A percentile compares a stretch with the other conserved stretches of the same genome.
Evolutionary conservation across 2,797 vertebrate species (phyloP).

Genomic region (Oreochromis mossambicus): DNA sequence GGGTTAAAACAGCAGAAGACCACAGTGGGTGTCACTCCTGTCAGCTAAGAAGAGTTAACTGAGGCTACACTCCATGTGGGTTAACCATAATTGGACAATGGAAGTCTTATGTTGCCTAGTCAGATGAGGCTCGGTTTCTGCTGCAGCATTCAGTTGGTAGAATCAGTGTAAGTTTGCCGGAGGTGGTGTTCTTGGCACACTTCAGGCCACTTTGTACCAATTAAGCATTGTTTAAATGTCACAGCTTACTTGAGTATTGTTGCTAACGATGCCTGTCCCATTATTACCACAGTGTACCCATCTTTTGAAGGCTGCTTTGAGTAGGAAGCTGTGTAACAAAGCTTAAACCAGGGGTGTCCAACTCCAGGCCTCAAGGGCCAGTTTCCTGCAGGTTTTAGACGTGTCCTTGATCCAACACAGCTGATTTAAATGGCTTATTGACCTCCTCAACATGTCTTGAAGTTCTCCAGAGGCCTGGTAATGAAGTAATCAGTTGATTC

Average conservation of each 20-base stretch:
- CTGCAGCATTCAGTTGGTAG: background rate
- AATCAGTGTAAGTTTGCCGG: background rate
- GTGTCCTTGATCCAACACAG: background rate
- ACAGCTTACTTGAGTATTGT: background rate
- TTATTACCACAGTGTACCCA: background rate
- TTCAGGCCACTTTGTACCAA: background rate
- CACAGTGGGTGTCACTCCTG: background rate
- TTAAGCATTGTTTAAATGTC: background rate
- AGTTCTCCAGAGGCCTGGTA: background rate
- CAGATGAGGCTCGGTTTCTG: background rate
- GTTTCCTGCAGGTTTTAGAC: background rate
- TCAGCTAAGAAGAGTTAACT: background rate
- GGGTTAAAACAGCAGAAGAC: background rate
- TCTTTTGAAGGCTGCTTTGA: background rate
- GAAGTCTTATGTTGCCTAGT: background rate
- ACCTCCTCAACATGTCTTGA: background rate
- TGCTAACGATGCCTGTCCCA: background rate
- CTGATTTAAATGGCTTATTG: background rate
- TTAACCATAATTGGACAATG: background rate
- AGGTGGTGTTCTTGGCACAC: background rate
- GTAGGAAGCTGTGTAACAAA: background rate
- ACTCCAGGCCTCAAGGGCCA: background rate
- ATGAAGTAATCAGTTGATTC: background rate
- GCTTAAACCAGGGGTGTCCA: background rate
- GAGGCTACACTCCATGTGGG: background rate